These are phyloP conservation scores for Clinocottus analis DNA, from an alignment of 2,113 vertebrate genomes.

Conservation along the genomic window DNA sequence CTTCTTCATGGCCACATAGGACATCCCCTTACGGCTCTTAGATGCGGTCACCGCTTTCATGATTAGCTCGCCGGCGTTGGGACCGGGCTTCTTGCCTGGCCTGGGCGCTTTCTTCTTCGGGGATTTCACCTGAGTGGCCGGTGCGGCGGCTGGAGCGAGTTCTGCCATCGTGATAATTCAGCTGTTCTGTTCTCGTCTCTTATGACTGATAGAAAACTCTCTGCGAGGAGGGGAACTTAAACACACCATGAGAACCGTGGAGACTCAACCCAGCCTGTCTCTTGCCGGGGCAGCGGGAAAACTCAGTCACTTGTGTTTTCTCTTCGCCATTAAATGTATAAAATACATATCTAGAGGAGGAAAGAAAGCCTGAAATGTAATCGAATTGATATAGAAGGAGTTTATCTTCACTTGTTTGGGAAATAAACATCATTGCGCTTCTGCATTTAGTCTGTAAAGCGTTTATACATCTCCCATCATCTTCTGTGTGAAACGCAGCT, in stretches of 20 bases:
- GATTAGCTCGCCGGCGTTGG: neutral
- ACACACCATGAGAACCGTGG: neutral
- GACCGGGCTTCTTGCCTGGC: neutral
- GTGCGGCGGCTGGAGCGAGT: neutral
- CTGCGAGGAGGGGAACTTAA: neutral
- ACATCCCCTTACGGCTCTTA: neutral
- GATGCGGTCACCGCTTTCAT: neutral
- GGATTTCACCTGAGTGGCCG: neutral
- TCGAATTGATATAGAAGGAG: neutral
- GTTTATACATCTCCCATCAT: neutral
- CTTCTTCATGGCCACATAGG: neutral
- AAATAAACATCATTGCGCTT: neutral
- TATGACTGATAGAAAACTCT: neutral
- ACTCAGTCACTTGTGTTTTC: conserved; percentile 41
- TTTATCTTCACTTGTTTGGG: neutral
- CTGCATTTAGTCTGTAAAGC: neutral
- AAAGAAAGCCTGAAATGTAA: fast-evolving
- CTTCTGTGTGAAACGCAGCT: neutral
- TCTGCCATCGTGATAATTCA: neutral
- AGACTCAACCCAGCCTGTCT: neutral
- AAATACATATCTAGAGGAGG: neutral
- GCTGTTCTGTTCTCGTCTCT: neutral
- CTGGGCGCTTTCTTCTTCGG: neutral
- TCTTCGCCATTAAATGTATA: neutral
- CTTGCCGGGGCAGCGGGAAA: neutral